These are phyloP conservation scores for Presbytis comata DNA, from an alignment of 2,797 vertebrate species.

Conservation along the genomic window DNA sequence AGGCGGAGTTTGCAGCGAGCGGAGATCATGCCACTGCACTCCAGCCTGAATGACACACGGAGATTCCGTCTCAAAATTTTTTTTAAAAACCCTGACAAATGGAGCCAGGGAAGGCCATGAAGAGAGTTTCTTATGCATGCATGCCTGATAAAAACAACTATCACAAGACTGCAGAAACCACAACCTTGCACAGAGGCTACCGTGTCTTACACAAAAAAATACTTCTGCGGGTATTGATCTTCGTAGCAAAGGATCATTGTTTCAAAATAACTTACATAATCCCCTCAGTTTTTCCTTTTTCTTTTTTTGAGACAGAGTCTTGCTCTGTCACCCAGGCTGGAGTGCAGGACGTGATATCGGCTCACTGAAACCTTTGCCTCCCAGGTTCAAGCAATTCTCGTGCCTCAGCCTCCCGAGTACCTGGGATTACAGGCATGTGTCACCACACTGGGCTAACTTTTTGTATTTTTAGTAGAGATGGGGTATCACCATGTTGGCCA, in stretches of 20 bases:
- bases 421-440: not conserved
- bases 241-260: not conserved
- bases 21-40: too few species aligned
- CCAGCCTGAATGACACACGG: too few species aligned
- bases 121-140: not conserved
- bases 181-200: not conserved
- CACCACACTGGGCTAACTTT: not conserved
- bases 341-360: fast-evolving
- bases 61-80: too few species aligned
- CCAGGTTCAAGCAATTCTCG: not conserved
- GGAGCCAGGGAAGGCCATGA: not conserved
- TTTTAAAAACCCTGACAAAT: too few species aligned
- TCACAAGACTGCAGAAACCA: not conserved
- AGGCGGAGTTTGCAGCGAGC: not conserved
- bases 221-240: not conserved
- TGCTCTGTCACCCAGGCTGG: not conserved
- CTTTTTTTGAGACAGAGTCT: not conserved
- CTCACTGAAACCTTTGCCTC: not conserved
- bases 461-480: not conserved
- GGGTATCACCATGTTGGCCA: not conserved
- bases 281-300: not conserved
- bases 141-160: too few species aligned
- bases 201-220: not conserved
- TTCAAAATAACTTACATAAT: not conserved
- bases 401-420: not conserved